Base-by-base conservation (phyloP, 2,888 invertebrate genomes). In the Caradrina clavipalpis region DNA sequence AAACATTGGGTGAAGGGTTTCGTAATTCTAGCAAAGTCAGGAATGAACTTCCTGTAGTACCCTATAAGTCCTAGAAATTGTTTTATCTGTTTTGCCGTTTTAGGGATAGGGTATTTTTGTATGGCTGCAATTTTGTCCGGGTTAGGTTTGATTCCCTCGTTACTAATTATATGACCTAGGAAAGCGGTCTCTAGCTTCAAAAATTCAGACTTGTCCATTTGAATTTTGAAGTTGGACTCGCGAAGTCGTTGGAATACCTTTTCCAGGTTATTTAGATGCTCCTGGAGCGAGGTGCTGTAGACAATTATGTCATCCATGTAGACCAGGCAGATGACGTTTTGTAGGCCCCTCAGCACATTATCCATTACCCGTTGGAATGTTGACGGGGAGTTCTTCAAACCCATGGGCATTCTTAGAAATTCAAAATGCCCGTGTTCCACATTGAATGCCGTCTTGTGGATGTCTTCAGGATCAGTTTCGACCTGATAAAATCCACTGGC, bases 131-230 rank as follows among this genome's bases (percentile, higher is more conserved):
- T 66, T 35, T 66, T 66, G 35, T 66, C 65, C 5, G 65, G 65
- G 19, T 66, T 66, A 1, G 66, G 66, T 5, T 66, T 66, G 2
- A 66, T 50, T 4, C 66, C 66, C 1, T 66, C 66, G 1, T 17
- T 47, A 54, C 31, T 35, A 3, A 66, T 66, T 0, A 66, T 17
- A 19, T 66, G 66, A 3, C 66, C 66, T 6, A 66, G n/a, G 13
- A 39, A 66, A 1, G 62, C 39, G 1, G 71, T 72, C 45, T 72
- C 66, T 17, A 59, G 31, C 26, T 72, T 72, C 17, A 67, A 26
- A 13, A 65, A 65, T 47, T 64, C 64, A 0, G 69, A 69, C 13
- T 69, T 63, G 13, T 63, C 69, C 58, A 73, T 50, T 19, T 73
- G 73, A 2, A 73, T 73, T 42, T 73, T 73, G 47, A 69, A 73